Conservation (phyloP, 2,113 vertebrate genomes). For the Rhinopomastus cyanomelas region DNA sequence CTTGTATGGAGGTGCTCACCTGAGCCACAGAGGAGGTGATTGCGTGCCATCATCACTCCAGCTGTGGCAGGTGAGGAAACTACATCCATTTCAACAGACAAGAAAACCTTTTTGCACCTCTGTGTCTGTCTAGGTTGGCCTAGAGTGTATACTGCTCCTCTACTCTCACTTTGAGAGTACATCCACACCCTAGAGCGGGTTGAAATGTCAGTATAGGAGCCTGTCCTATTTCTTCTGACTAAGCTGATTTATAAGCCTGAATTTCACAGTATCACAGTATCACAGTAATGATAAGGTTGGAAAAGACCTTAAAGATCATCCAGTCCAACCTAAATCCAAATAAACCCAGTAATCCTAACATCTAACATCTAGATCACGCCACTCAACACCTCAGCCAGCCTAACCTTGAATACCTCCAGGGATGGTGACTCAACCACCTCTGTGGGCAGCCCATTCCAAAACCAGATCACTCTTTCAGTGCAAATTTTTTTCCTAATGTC, state of each 20-base stretch:
- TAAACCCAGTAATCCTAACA: too few relatives aligned
- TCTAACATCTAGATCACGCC: too few relatives aligned
- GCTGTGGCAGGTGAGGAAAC: not conserved
- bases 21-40: not conserved
- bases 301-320: too few relatives aligned
- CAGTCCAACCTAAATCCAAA: too few relatives aligned
- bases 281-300: too few relatives aligned
- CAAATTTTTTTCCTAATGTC: too few relatives aligned
- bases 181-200: not conserved
- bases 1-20: not conserved
- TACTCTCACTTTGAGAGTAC: not conserved
- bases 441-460: too few relatives aligned
- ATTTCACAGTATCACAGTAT: too few relatives aligned
- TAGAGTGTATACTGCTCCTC: not conserved
- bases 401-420: too few relatives aligned
- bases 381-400: too few relatives aligned
- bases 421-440: too few relatives aligned
- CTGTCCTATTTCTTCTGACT: not conserved
- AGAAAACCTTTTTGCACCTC: not conserved
- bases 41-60: fast-evolving
- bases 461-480: too few relatives aligned
- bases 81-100: fast-evolving
- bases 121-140: not conserved
- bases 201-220: not conserved
- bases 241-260: not conserved